Conservation (phyloP, 2,888 invertebrate species). For the Choreutis nemorana region DNA sequence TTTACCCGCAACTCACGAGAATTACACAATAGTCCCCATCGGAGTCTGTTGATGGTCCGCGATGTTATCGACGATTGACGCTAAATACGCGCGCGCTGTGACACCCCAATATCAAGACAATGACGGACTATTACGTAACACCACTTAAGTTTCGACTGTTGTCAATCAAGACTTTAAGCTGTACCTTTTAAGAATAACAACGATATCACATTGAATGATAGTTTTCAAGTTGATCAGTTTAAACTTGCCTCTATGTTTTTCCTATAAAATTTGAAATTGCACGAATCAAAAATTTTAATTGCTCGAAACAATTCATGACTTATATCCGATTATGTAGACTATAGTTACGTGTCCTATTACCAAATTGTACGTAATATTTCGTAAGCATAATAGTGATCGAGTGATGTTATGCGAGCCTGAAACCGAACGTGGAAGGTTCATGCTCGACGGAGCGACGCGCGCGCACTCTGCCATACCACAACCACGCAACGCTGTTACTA, state of each 20-base stretch:
- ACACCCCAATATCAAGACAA: conserved; percentile 60
- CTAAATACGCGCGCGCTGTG: conserved; percentile 58
- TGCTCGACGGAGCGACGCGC: conserved; percentile 48
- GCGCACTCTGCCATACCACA: conserved; percentile 15
- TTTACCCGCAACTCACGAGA: too few relatives aligned
- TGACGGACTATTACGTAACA: conserved; percentile 55
- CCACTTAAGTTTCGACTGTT: conserved; percentile 47
- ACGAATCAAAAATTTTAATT: too few relatives aligned
- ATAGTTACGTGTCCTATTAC: conserved; percentile 45
- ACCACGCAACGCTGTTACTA: conserved; percentile 11
- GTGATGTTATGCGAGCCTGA: conserved; percentile 52
- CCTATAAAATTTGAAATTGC: too few relatives aligned
- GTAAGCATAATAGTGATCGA: conserved; percentile 56
- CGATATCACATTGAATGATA: too few relatives aligned
- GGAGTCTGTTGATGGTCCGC: conserved; percentile 24
- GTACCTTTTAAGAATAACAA: background rate
- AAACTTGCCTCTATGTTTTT: background rate
- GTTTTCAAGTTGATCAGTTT: too few relatives aligned
- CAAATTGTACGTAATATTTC: conserved; percentile 57
- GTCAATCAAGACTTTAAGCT: too few relatives aligned
- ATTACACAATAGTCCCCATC: too few relatives aligned
- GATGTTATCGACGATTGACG: conserved; percentile 62
- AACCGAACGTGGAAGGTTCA: conserved; percentile 63
- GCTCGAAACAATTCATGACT: too few relatives aligned
- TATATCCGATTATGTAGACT: too few relatives aligned